Conservation (phyloP, 1,140 invertebrate genomes). For the Nomia melanderi region DNA sequence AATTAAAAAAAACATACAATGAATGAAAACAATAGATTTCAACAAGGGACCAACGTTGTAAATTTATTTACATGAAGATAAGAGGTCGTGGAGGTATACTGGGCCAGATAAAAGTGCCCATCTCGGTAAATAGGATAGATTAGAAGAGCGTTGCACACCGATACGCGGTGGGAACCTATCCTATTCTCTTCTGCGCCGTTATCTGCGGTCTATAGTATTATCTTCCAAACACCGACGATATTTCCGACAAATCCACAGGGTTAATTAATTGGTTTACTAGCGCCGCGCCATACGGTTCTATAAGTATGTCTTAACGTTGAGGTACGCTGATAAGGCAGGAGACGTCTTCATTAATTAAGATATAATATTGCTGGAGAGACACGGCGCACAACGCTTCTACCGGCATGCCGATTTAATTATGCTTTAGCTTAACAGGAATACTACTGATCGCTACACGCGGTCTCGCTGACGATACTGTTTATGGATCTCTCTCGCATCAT, state of each 20-base stretch:
- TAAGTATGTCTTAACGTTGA: neutral
- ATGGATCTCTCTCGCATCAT: no score
- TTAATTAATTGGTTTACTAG: neutral
- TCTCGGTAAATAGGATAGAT: neutral
- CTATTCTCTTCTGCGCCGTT: neutral
- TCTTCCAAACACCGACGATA: neutral
- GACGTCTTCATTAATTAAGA: constrained; percentile 2
- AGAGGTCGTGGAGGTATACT: neutral
- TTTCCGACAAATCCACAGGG: neutral
- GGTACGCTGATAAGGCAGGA: neutral
- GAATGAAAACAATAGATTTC: no score
- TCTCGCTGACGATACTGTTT: no score
- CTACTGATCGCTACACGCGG: neutral
- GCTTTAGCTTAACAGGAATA: neutral
- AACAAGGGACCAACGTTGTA: no score
- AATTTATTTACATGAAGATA: no score
- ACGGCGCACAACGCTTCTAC: neutral
- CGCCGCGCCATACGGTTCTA: neutral
- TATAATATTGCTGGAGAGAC: neutral
- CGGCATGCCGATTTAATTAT: neutral
- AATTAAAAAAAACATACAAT: no score
- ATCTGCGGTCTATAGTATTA: neutral
- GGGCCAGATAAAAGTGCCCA: neutral
- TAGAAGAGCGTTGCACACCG: neutral
- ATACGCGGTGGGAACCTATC: neutral